These are phyloP conservation scores for Anomalospiza imberbis DNA, from an alignment of 2,797 vertebrate species.

Conservation along the genomic window DNA sequence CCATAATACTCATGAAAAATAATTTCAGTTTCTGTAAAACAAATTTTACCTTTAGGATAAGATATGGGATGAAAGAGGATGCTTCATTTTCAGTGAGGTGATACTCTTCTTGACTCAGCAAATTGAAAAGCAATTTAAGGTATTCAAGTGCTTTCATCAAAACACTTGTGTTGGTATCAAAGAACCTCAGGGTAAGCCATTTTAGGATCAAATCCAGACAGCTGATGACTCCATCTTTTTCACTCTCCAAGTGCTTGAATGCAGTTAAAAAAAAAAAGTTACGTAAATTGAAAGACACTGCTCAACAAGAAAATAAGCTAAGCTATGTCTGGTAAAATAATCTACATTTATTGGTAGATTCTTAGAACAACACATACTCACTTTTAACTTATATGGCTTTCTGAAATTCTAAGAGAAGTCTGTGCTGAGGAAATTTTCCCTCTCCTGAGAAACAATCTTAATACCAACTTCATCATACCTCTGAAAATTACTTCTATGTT, in stretches of 20 bases:
- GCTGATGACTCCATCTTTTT: slow-evolving; percentile 89
- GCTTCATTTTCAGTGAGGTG: slow-evolving; percentile 95
- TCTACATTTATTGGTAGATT: background rate
- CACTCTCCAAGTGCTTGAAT: slow-evolving; percentile 87
- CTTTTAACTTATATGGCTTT: background rate
- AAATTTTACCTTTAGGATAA: slow-evolving; percentile 87
- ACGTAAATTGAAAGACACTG: background rate
- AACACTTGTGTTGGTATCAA: slow-evolving; percentile 97
- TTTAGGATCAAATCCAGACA: slow-evolving; percentile 95
- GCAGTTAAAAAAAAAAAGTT: background rate
- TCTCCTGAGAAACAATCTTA: background rate
- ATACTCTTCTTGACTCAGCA: slow-evolving; percentile 89
- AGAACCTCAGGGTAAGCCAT: slow-evolving; percentile 96
- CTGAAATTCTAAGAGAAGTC: background rate
- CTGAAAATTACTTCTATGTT: background rate
- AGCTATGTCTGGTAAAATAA: background rate
- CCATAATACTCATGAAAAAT: background rate
- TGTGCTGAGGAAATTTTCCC: background rate
- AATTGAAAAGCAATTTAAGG: slow-evolving; percentile 89
- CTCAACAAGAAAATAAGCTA: background rate
- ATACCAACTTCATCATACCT: background rate
- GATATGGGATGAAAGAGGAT: slow-evolving; percentile 92
- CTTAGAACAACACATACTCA: background rate
- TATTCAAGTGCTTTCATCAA: slow-evolving; percentile 97
- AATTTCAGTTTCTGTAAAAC: background rate